Conservation (phyloP, 2,888 invertebrate species). For the Microplitis manilae region DNA sequence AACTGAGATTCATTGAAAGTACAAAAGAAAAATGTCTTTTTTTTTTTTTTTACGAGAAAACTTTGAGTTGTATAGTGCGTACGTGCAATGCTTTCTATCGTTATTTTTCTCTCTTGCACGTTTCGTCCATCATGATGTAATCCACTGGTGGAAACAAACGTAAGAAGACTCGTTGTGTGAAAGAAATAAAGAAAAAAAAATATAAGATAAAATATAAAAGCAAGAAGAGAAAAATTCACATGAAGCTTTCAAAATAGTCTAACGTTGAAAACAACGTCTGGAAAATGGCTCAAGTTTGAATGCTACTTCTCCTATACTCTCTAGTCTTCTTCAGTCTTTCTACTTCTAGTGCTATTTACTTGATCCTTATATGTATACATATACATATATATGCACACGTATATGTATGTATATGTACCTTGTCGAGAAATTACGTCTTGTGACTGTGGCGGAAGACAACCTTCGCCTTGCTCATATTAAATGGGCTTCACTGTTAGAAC, state of each 20-base stretch:
- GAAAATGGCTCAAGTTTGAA: constrained; percentile 40
- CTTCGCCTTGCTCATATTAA: constrained; percentile 58
- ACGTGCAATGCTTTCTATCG: constrained; percentile 36
- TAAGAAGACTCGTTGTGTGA: not conserved
- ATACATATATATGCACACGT: not conserved
- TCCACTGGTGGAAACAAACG: constrained; percentile 38
- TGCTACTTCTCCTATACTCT: constrained; percentile 23
- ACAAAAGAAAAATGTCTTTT: constrained; percentile 35
- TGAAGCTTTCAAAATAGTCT: constrained; percentile 7
- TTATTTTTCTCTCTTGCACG: constrained; percentile 20
- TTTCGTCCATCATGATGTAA: constrained; percentile 33
- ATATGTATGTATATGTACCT: constrained; percentile 1
- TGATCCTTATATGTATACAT: not conserved
- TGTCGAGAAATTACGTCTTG: not conserved
- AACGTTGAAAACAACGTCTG: constrained; percentile 3
- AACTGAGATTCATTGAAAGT: constrained; percentile 28
- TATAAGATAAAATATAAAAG: constrained; percentile 2
- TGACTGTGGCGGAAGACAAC: constrained; percentile 29
- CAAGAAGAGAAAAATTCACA: not conserved
- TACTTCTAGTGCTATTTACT: not conserved
- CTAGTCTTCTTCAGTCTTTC: constrained; percentile 27
- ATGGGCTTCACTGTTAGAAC: constrained; percentile 57
- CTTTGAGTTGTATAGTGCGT: constrained; percentile 33
- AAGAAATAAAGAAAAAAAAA: constrained; percentile 18
- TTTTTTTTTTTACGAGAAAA: constrained; percentile 35